These are phyloP conservation scores for Leptothorax acervorum DNA, from an alignment of 2,888 invertebrate species.

Conservation along the genomic window DNA sequence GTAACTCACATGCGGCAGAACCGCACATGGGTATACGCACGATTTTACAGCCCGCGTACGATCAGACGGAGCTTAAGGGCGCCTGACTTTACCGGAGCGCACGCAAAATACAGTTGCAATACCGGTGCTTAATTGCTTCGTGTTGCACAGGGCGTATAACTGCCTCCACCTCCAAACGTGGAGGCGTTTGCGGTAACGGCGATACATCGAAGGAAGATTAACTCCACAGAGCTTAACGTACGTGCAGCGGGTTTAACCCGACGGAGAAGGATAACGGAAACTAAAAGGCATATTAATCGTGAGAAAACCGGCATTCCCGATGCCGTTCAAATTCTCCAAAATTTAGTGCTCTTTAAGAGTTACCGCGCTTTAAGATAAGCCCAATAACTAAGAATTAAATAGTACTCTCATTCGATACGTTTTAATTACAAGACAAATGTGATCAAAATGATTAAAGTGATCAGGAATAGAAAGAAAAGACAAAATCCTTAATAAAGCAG, in stretches of 20 bases:
- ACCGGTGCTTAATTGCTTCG: constrained; percentile 53
- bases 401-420: not conserved
- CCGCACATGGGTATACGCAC: not conserved
- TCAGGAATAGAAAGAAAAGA: not conserved
- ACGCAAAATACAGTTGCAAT: constrained; percentile 38
- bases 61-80: constrained; percentile 7
- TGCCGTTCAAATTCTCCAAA: not conserved
- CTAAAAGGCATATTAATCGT: constrained; percentile 21
- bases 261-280: constrained; percentile 28
- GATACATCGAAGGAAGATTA: constrained; percentile 49
- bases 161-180: constrained; percentile 2
- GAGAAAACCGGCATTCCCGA: not conserved
- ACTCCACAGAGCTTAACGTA: constrained; percentile 23
- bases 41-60: constrained; percentile 20
- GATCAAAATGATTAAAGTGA: not conserved
- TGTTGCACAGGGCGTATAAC: constrained; percentile 38
- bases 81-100: constrained; percentile 28
- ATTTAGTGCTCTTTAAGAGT: not conserved
- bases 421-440: not conserved
- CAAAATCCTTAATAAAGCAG: not conserved
- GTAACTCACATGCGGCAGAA: not conserved
- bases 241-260: constrained; percentile 16
- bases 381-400: not conserved
- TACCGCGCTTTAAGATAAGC: not conserved
- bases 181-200: constrained; percentile 41